Evolutionary conservation across 1,140 invertebrate genomes (phyloP), one percentile per base, ranked within the genome.

Genomic region (Trichomalopsis sarcophagae): DNA sequence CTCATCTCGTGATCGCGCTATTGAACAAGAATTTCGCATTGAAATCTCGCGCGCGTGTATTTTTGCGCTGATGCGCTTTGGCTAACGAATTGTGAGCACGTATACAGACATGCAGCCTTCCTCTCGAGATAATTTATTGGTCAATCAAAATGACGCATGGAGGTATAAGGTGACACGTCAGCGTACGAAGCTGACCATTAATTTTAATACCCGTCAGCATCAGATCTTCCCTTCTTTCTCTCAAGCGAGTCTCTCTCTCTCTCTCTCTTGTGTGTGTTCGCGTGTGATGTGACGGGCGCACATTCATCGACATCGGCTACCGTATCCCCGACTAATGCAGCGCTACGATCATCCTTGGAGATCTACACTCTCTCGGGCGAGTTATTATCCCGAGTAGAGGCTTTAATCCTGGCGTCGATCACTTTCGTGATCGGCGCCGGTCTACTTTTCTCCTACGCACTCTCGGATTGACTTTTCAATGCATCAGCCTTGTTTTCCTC

Each of bases 71-170:
- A 27, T 27, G 27, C 27, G 27, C 27, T 27, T 27, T 1, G 17
- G 21, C 40, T 23, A 50, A 50, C 75, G 75, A 76, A 76, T 76
- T 76, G 75, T 50, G 13, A 27, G 73, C 11, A n/a, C 40, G 9
- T 44, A 44, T 7, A 76, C 33, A 36, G 5, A 36, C 33, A 36
- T 36, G 27, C 27, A 10, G 75, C 17, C 23, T 71, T 2, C 40
- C 40, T 68, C 62, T 36, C 85, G 81, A 86, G 88, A 93, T 93
- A 92, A 93, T 92, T 92, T 93, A 93, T 93, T 92, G 90, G 91
- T 92, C 92, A 92, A 93, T 93, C 91, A 91, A 90, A 91, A 92
- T 93, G 92, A 93, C 91, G 89, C 90, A 93, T 93, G 91, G 89
- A 91, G 91, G 91, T 93, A 92, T 92, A 92, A 92, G 91, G 91